Evolutionary conservation across 53 echinoderm and acorn worm species (phyloP).

Genomic region (Holothuria scabra): DNA sequence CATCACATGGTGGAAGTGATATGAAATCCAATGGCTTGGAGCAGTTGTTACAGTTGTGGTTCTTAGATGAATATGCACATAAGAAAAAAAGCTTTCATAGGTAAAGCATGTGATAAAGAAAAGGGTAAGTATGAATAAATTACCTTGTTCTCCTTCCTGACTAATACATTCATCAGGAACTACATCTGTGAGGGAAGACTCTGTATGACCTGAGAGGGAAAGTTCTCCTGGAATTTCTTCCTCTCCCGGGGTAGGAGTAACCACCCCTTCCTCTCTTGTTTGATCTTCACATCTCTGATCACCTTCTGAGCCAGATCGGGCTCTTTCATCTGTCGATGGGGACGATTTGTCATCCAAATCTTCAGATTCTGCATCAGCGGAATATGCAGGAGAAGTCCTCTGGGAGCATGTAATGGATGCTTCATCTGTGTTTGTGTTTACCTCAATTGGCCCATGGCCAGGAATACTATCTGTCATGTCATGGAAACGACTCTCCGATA

Average conservation of each 20-base stretch:
- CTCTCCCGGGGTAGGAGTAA: constrained; percentile 78
- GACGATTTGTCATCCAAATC: constrained; percentile 82
- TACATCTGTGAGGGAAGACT: constrained; percentile 40
- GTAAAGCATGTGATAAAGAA: too few species aligned
- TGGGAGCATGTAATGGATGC: constrained; percentile 73
- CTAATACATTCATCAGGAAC: constrained; percentile 35
- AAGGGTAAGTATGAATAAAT: not conserved
- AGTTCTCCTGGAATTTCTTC: constrained; percentile 14
- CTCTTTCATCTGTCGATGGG: constrained; percentile 66
- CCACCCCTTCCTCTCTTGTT: constrained; percentile 65
- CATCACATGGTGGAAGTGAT: too few species aligned
- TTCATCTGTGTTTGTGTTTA: constrained; percentile 63
- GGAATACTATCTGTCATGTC: constrained; percentile 76
- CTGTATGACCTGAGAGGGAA: constrained; percentile 38
- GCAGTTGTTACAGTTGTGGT: too few species aligned
- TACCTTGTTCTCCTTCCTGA: not conserved
- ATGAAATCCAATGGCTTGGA: too few species aligned
- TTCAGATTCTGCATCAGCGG: constrained; percentile 94
- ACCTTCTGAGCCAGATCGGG: constrained; percentile 58
- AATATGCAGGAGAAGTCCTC: constrained; percentile 87
- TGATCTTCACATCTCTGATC: constrained; percentile 45
- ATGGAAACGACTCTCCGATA: constrained; percentile 88
- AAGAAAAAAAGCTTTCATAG: too few species aligned
- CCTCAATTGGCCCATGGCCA: constrained; percentile 62
- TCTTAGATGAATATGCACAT: too few species aligned